A percentile compares a stretch with the other conserved stretches of the same genome.
Conservation (phyloP, 1,140 invertebrate species). For the Leptopilina boulardi region DNA sequence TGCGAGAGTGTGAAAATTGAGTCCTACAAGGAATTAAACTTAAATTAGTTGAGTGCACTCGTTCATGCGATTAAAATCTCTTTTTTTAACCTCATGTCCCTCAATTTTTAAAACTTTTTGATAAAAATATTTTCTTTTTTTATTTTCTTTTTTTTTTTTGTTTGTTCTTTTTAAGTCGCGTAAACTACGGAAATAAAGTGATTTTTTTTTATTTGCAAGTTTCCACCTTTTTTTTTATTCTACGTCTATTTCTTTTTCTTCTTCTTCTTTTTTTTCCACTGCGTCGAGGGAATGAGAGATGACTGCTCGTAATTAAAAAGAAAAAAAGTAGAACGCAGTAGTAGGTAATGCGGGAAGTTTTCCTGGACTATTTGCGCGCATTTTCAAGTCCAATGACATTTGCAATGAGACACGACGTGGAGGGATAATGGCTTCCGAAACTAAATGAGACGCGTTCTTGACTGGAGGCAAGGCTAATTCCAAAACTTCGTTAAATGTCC, state of each 20-base stretch:
- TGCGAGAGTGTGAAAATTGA: conserved; percentile 16
- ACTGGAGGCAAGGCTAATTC: conserved; percentile 65
- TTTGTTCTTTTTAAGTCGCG: too few relatives aligned
- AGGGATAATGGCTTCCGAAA: conserved; percentile 72
- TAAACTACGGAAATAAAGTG: too few relatives aligned
- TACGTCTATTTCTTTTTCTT: neutral
- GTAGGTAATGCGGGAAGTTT: conserved; percentile 46
- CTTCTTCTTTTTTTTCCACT: neutral
- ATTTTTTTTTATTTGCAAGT: too few relatives aligned
- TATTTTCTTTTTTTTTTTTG: neutral
- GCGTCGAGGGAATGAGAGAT: neutral
- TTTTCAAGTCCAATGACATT: conserved; percentile 40
- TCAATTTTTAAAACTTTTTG: neutral
- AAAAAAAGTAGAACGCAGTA: conserved; percentile 49
- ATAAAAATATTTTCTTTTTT: neutral
- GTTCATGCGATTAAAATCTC: conserved; percentile 17
- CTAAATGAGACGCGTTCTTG: conserved; percentile 68
- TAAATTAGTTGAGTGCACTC: conserved; percentile 27
- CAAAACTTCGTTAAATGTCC: conserved; percentile 72
- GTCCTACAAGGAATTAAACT: conserved; percentile 26
- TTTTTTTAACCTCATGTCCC: neutral
- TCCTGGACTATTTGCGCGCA: conserved; percentile 49
- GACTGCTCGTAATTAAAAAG: conserved; percentile 35
- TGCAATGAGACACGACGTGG: conserved; percentile 58
- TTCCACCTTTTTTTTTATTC: too few relatives aligned